A percentile compares a stretch with the other conserved stretches of the same genome.
phyloP scores from a whole-genome alignment of 1,140 invertebrate genomes.

The Vollenhovia emeryi region DNA sequence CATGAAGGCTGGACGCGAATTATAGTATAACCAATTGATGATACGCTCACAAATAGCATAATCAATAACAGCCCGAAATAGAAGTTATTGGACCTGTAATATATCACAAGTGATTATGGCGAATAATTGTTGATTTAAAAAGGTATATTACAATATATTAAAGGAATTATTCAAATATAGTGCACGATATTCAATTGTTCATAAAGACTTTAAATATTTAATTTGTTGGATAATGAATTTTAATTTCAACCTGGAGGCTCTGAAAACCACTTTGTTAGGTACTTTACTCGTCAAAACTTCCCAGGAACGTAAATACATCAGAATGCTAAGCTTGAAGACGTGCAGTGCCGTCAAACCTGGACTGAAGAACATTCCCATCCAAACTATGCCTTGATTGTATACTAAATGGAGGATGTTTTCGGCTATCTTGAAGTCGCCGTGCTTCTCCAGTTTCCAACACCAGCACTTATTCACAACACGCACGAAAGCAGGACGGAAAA shows the following conservation, averaged over 20 bases:
- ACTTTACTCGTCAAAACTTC: slow-evolving; percentile 98
- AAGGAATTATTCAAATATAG: neutral
- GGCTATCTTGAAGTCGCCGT: slow-evolving; percentile 99
- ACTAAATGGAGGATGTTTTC: slow-evolving; percentile 98
- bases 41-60: slow-evolving; percentile 98
- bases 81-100: slow-evolving; percentile 96
- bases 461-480: slow-evolving; percentile 96
- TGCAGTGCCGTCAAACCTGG: slow-evolving; percentile 96
- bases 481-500: slow-evolving; percentile 97
- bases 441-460: slow-evolving; percentile 99
- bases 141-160: neutral
- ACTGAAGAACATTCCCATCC: slow-evolving; percentile 98
- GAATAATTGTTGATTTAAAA: neutral
- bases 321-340: slow-evolving; percentile 94
- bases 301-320: slow-evolving; percentile 98
- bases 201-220: too few species aligned
- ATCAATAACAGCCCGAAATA: slow-evolving; percentile 96
- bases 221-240: neutral
- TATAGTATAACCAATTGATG: slow-evolving; percentile 97
- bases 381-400: slow-evolving; percentile 98
- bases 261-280: slow-evolving; percentile 97
- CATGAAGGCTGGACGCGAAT: slow-evolving; percentile 97
- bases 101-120: too few species aligned
- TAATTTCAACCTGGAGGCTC: slow-evolving; percentile 84
- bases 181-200: too few species aligned